Evolutionary conservation across 2,888 invertebrate genomes (phyloP).

Genomic region (Chromoteleia sp.): DNA sequence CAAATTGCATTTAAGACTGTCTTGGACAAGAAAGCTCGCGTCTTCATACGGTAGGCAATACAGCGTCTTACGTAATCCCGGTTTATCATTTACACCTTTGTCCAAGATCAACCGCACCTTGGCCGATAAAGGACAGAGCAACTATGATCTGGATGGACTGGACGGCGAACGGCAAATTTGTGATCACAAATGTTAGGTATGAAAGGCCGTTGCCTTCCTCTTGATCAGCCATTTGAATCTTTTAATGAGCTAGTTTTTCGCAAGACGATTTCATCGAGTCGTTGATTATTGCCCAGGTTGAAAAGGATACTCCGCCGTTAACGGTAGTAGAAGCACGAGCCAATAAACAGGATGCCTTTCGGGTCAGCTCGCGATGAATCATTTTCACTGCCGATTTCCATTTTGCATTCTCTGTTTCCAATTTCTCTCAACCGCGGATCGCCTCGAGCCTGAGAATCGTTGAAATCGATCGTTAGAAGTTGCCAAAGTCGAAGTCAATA

Average conservation of each 20-base stretch:
- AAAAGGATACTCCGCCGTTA: conserved; percentile 8
- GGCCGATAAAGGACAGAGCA: background rate
- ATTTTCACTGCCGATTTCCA: conserved; percentile 34
- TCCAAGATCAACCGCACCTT: background rate
- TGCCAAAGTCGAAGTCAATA: background rate
- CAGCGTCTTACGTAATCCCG: background rate
- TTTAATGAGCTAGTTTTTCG: conserved; percentile 34
- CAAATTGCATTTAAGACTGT: conserved; percentile 2
- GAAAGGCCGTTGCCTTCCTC: conserved; percentile 15
- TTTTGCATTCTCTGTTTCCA: conserved; percentile 24
- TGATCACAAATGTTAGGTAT: conserved; percentile 11
- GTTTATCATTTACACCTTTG: conserved; percentile 9
- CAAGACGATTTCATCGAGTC: conserved; percentile 31
- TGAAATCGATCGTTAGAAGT: background rate
- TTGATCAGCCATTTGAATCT: conserved; percentile 18
- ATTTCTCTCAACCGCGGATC: conserved; percentile 8
- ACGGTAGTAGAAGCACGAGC: conserved; percentile 27
- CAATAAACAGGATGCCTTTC: conserved; percentile 14
- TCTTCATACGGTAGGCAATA: background rate
- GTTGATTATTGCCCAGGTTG: conserved; percentile 4
- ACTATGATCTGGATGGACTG: no score
- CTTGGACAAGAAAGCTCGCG: background rate
- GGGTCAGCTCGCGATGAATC: conserved; percentile 23
- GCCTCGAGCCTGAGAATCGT: conserved; percentile 10
- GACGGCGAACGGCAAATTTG: background rate